Evolutionary conservation across 1,140 invertebrate genomes (phyloP).

Genomic region (Zaprionus africanus): DNA sequence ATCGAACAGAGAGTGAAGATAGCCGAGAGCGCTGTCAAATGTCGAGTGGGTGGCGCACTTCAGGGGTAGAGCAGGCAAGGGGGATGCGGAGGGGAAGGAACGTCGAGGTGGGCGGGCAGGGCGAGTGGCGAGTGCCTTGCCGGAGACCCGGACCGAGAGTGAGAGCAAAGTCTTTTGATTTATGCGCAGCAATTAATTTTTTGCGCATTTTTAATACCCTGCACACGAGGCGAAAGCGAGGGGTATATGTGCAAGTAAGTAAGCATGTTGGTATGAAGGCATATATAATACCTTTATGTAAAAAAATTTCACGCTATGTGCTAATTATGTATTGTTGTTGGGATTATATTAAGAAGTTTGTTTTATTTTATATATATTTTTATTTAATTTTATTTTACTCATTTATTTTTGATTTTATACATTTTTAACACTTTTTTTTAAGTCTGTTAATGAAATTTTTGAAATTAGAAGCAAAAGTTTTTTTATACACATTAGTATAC

Average conservation of each 20-base stretch:
- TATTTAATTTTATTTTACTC: background rate
- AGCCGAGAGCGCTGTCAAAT: conserved; percentile 25
- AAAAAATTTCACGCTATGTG: no score
- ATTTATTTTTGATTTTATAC: background rate
- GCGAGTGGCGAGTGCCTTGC: conserved; percentile 5
- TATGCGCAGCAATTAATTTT: conserved; percentile 82
- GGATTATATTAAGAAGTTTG: background rate
- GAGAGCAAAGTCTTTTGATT: conserved; percentile 79
- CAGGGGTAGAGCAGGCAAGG: no score
- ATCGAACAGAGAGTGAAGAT: conserved; percentile 41
- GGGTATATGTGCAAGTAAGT: background rate
- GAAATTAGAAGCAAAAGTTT: background rate
- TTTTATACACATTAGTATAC: background rate
- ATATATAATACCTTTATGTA: no score
- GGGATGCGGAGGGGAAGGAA: background rate
- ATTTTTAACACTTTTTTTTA: background rate
- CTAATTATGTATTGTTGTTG: no score
- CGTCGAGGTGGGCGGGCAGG: conserved; percentile 1
- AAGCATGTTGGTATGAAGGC: background rate
- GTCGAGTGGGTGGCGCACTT: conserved; percentile 11
- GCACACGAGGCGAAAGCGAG: background rate
- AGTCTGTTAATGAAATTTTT: background rate
- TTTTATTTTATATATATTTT: background rate
- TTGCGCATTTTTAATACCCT: conserved; percentile 68
- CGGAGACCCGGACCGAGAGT: conserved; percentile 33